These are phyloP conservation scores for Phania funesta DNA, from an alignment of 2,888 invertebrate genomes.

Conservation along the genomic window DNA sequence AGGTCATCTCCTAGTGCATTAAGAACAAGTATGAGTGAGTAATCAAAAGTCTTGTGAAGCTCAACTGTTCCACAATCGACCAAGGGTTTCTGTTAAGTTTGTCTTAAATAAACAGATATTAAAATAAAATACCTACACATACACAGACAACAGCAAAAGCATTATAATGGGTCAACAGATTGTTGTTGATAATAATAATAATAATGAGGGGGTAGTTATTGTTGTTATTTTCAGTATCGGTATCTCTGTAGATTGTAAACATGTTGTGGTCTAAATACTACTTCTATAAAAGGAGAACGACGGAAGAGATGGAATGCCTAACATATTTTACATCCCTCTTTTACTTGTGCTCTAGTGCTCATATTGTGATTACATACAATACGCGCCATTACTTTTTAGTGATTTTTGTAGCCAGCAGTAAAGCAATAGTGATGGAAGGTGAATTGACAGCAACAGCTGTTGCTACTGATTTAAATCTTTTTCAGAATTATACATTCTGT, in stretches of 20 bases:
- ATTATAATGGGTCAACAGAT: neutral
- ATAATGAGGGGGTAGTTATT: neutral
- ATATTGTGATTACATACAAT: no score
- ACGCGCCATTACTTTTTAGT: no score
- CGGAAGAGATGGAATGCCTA: neutral
- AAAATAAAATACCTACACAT: neutral
- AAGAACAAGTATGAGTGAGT: no score
- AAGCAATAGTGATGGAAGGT: no score
- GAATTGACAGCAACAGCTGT: no score
- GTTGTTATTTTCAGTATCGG: conserved; percentile 13
- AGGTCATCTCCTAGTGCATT: no score
- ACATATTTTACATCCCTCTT: neutral
- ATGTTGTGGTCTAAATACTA: conserved; percentile 30
- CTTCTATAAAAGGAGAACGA: neutral
- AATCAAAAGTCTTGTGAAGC: no score
- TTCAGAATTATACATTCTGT: neutral
- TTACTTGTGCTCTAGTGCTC: no score
- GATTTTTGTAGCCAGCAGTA: no score
- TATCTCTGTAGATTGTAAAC: conserved; percentile 50
- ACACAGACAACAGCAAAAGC: neutral
- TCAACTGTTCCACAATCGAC: no score
- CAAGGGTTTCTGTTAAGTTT: no score
- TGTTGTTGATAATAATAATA: neutral
- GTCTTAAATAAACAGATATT: neutral
- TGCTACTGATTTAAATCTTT: conserved; percentile 15